Evolutionary conservation across 2,113 vertebrate genomes (phyloP).

Genomic region (Arenaria interpres): DNA sequence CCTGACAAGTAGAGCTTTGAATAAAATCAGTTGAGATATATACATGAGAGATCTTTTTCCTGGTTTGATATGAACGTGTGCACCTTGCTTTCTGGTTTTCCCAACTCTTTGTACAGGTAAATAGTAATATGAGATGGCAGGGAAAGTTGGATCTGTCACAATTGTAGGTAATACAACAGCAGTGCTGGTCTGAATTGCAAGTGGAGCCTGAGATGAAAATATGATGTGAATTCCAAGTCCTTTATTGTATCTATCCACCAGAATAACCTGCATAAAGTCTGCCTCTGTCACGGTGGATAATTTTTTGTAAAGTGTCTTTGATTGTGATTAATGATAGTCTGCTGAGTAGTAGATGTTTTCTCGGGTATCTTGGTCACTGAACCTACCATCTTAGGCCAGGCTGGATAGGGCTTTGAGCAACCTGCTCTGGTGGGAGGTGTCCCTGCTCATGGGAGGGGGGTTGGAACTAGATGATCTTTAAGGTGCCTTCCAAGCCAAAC

Average conservation of each 20-base stretch:
- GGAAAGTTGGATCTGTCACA: not conserved
- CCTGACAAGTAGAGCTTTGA: not conserved
- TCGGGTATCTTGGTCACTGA: not conserved
- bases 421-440: too few relatives aligned
- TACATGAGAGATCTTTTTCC: not conserved
- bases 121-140: not conserved
- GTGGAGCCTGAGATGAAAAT: not conserved
- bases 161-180: not conserved
- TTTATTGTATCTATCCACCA: not conserved
- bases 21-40: not conserved
- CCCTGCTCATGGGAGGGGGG: too few relatives aligned
- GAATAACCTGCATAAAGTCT: not conserved
- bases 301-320: not conserved
- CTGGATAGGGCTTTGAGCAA: too few relatives aligned
- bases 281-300: not conserved
- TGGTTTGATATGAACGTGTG: not conserved
- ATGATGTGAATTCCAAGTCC: not conserved
- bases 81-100: not conserved
- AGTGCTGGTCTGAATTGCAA: not conserved
- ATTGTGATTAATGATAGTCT: not conserved
- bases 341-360: not conserved
- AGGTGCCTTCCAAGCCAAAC: too few relatives aligned
- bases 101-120: not conserved
- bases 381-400: not conserved
- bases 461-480: too few relatives aligned